Conservation (phyloP, 2,888 invertebrate species). For the Hymenopus coronatus region DNA sequence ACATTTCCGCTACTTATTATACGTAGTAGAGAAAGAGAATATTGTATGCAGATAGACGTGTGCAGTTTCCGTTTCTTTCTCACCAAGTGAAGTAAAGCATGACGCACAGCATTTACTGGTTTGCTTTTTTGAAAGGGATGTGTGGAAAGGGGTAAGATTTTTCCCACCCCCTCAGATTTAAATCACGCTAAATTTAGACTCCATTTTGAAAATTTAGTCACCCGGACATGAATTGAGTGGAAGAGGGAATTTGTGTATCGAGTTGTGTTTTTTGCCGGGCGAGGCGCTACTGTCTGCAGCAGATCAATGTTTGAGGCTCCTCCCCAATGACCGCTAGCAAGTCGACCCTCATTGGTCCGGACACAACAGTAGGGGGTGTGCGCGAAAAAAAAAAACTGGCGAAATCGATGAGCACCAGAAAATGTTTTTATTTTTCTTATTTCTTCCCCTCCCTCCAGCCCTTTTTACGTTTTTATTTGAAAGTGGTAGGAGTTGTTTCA, state of each 20-base stretch:
- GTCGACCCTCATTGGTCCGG: neutral
- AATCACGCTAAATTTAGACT: neutral
- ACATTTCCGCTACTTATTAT: too few species aligned
- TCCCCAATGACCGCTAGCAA: neutral
- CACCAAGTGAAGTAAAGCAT: neutral
- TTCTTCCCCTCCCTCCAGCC: neutral
- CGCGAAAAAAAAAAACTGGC: neutral
- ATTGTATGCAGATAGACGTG: too few species aligned
- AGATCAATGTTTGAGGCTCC: neutral
- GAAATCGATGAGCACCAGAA: neutral
- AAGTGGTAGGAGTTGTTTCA: neutral
- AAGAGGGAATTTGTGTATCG: neutral
- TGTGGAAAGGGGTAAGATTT: neutral
- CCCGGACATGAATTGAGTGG: neutral
- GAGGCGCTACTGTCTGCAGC: neutral
- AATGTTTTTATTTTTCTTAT: neutral
- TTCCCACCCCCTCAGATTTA: neutral
- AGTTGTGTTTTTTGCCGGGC: neutral
- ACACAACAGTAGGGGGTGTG: neutral
- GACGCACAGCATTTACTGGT: neutral
- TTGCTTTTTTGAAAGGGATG: too few species aligned
- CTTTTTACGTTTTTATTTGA: neutral
- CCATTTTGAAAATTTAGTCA: neutral
- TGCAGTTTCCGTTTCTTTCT: neutral
- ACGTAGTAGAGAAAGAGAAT: too few species aligned